Evolutionary conservation across 2,113 vertebrate species (phyloP), one percentile per base, ranked within the genome.

Genomic region (Atlantisia rogersi): DNA sequence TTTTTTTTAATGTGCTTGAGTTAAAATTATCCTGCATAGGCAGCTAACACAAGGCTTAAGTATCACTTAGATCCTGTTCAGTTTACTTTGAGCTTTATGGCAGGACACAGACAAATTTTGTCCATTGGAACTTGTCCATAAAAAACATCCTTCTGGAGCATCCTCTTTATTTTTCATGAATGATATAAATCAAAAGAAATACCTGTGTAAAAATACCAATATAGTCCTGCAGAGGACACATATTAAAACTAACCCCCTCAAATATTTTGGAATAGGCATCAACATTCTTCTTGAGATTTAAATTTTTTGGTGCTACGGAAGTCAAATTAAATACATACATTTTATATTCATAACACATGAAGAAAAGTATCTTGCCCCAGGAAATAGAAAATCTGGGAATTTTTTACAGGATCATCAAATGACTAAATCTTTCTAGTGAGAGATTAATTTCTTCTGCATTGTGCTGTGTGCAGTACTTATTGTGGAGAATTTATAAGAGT

Each of bases 361-460:
- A 91, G 37, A 71, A 63, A 93, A 88, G 86, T 79, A 59, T 71
- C 78, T 91, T 83, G 48, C 82, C 62, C 52, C 39, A 71, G 60
- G 82, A 91, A 94, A 94, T n/a, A 90, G 68, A 90, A 86, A 88
- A 75, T 90, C 32, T 88, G 60, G 12, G n/a, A 5, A 1, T 29
- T n/a, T 60, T 92, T 92, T 78, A 69, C 29, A 82, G 53, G 64
- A 85, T 74, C 62, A 86, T 88, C 74, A 65, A 71, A 71, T 78
- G 60, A 93, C 81, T 95, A 73, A 94, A 95, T 82, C 69, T 94
- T 96, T 93, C 87, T 84, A 32, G 86, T 64, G 87, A 76, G 93
- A 95, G 95, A 96, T 97, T 97, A 82, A 97, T 97, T 96, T 96
- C 89, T 95, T 50, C 62, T 95, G 69, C 76, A 59, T 94, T 93